Conservation (phyloP, 53 echinoderm and acorn worm species). For the Paelopatides confundens region DNA sequence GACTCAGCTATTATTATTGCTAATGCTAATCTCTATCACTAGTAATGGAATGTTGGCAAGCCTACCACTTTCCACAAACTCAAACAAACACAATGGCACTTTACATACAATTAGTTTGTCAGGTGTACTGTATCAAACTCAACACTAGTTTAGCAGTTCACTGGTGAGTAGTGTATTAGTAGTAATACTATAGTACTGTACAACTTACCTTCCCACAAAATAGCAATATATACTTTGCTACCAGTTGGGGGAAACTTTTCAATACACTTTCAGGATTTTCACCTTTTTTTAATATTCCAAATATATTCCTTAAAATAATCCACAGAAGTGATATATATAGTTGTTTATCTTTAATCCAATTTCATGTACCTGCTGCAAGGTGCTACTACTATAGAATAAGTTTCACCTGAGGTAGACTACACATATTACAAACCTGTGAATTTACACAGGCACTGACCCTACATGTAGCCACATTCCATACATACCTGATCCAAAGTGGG, state of each 20-base stretch:
- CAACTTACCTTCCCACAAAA: too few relatives aligned
- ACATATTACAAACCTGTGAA: neutral
- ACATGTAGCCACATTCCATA: constrained; percentile 42
- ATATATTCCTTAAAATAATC: neutral
- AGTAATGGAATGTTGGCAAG: constrained; percentile 29
- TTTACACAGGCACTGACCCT: constrained; percentile 21
- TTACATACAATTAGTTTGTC: too few relatives aligned
- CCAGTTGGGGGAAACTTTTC: too few relatives aligned
- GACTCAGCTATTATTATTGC: too few relatives aligned
- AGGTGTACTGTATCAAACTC: too few relatives aligned
- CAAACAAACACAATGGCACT: neutral
- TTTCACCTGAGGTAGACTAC: neutral
- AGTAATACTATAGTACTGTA: too few relatives aligned
- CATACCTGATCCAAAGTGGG: constrained; percentile 23
- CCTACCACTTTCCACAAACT: constrained; percentile 24
- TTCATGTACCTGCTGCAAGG: neutral
- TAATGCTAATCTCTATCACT: constrained; percentile 41
- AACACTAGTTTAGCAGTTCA: too few relatives aligned
- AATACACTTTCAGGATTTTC: neutral
- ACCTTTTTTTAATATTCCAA: neutral
- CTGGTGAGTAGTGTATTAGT: too few relatives aligned
- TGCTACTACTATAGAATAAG: neutral
- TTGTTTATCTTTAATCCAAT: neutral
- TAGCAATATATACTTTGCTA: too few relatives aligned
- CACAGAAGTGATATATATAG: neutral